Conservation (phyloP, 2,888 invertebrate genomes). For the Leistus spinibarbis region DNA sequence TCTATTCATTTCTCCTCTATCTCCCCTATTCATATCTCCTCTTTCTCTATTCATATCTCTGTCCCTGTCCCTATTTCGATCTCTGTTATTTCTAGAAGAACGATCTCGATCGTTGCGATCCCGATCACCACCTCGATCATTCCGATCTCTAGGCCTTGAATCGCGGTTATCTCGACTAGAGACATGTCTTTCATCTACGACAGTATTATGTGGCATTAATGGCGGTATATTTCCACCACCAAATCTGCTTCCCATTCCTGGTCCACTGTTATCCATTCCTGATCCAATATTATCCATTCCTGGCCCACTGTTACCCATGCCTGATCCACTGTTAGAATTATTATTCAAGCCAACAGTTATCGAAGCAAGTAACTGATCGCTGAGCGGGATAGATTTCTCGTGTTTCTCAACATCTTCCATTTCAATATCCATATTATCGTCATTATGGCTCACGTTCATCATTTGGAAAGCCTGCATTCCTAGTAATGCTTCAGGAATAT, state of each 20-base stretch:
- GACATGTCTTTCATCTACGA: conserved; percentile 40
- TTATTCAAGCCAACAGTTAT: conserved; percentile 17
- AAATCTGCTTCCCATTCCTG: conserved; percentile 46
- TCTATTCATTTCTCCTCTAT: conserved; percentile 46
- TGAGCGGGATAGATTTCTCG: conserved; percentile 51
- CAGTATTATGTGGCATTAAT: conserved; percentile 43
- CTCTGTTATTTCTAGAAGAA: conserved; percentile 50
- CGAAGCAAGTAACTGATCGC: conserved; percentile 60
- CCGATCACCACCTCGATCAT: conserved; percentile 48
- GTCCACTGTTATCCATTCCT: neutral
- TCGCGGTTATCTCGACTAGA: conserved; percentile 46
- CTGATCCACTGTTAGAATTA: neutral
- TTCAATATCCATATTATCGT: conserved; percentile 83
- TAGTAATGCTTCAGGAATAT: conserved; percentile 56
- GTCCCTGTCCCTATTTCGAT: conserved; percentile 46
- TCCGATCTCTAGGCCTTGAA: conserved; percentile 47
- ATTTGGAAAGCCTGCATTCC: conserved; percentile 49
- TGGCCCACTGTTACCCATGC: neutral
- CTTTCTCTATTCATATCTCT: conserved; percentile 46
- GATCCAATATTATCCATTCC: conserved; percentile 25
- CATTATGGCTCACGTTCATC: conserved; percentile 53
- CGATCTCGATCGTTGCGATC: conserved; percentile 49
- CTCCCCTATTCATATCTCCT: conserved; percentile 46
- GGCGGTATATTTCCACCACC: conserved; percentile 42
- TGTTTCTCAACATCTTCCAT: conserved; percentile 65